Evolutionary conservation across 2,113 vertebrate species (phyloP), one percentile per base, ranked within the genome.

Genomic region (Cephalopholis sonnerati): DNA sequence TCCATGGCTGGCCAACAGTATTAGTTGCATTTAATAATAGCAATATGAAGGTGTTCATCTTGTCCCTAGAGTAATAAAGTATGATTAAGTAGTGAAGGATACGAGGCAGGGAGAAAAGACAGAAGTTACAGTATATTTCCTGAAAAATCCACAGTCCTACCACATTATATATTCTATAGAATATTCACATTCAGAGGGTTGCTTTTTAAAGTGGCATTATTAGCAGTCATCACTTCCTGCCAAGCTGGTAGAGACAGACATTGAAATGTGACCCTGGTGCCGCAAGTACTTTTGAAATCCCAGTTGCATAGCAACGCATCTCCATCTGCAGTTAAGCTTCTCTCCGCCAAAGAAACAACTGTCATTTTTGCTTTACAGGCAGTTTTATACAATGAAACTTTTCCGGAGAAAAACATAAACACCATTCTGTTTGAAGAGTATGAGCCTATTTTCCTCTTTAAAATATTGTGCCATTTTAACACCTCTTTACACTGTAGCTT

Each of bases 301-400:
- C 92, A 88, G 93, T 94, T 93, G 93, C 93, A 92, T 94, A 93
- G 93, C 93, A 94, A 94, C 93, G 27, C 89, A 86, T 92, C 86
- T 91, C 88, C 77, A 86, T 89, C 89, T 83, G 84, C 90, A 87
- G 81, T 16, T 78, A 80, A 86, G 89, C 87, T 90, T 68, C 82
- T 72, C 89, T 77, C 82, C 32, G 44, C 70, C 69, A 46, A 71
- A 79, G 82, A 84, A 92, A 88, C 88, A 91, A 91, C 84, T 90
- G 89, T 84, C 83, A 85, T 68, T 81, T 88, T 32, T 81, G 84
- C 84, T 89, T 85, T 72, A 86, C 64, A 65, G 59, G 64, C 84
- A 91, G 6, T 85, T 90, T 85, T 54, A 82, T 74, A 61, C 29
- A 71, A 36, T 73, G 32, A 69, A 91, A 87, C 64, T 82, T 82